These are phyloP conservation scores for Trogon melanurus DNA, from an alignment of 2,113 vertebrate genomes.

Conservation along the genomic window DNA sequence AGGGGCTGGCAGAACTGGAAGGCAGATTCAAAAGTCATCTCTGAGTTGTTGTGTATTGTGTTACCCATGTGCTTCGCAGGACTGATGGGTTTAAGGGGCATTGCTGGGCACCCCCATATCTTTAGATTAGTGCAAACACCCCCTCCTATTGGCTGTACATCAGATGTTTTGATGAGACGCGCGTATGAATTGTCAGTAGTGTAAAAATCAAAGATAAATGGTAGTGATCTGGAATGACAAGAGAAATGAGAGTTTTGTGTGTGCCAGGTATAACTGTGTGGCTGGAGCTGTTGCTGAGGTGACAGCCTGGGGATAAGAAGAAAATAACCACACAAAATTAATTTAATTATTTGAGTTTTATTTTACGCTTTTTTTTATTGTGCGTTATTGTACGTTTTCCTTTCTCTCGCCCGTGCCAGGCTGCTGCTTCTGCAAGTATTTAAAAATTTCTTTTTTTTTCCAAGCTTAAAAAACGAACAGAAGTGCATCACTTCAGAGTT, in stretches of 20 bases:
- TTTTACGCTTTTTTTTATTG: background rate
- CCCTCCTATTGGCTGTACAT: background rate
- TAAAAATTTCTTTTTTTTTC: background rate
- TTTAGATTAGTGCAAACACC: background rate
- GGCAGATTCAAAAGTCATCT: background rate
- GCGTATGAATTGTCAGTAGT: background rate
- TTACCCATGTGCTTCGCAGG: background rate
- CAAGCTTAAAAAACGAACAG: background rate
- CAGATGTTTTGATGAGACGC: background rate
- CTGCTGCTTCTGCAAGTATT: background rate
- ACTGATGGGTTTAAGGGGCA: background rate
- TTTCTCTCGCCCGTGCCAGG: background rate
- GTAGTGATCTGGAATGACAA: background rate
- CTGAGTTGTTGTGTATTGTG: fast-evolving
- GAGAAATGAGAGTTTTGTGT: background rate
- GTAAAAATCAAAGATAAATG: background rate
- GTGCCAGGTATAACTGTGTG: background rate
- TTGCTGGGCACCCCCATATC: background rate
- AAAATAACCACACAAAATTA: background rate
- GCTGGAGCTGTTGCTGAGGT: background rate
- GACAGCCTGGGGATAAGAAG: background rate
- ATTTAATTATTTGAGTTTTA: background rate
- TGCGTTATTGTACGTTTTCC: background rate
- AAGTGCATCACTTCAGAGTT: background rate
- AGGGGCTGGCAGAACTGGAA: background rate